Percentiles rank a stretch among this genome's conserved stretches.
These are phyloP conservation scores for Xylocopa sonorina DNA, from an alignment of 1,140 invertebrate species.

Conservation along the genomic window DNA sequence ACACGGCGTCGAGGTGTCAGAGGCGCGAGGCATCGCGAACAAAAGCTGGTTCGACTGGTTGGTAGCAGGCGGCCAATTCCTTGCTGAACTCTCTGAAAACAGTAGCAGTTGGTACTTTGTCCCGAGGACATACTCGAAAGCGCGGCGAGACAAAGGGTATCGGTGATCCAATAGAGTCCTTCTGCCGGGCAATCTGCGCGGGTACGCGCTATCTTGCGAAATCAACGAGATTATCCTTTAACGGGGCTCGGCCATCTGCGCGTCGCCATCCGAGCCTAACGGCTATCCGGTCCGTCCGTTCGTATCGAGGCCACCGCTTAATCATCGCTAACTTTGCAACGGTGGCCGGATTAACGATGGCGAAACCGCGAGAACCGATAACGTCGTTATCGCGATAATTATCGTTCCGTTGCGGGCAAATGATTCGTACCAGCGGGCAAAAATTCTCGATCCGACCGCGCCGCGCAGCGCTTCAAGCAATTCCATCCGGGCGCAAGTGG, in stretches of 20 bases:
- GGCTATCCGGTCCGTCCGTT: not conserved
- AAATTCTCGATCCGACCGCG: constrained; percentile 9
- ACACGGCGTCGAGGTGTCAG: not conserved
- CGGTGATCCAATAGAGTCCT: constrained; percentile 63
- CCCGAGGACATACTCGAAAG: constrained; percentile 50
- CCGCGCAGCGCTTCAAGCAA: constrained; percentile 9
- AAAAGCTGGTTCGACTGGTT: constrained; percentile 5
- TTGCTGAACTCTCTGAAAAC: constrained; percentile 35
- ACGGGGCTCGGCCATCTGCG: constrained; percentile 60
- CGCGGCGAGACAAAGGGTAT: constrained; percentile 57
- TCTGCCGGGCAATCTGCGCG: constrained; percentile 40
- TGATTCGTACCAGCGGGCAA: constrained; percentile 2
- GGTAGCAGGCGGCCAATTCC: not conserved
- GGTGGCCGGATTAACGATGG: constrained; percentile 10
- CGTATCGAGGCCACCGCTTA: not conserved
- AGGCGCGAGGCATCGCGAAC: not conserved
- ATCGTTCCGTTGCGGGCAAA: not conserved
- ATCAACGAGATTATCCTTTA: constrained; percentile 67
- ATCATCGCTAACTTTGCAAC: not conserved
- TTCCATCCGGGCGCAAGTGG: not conserved
- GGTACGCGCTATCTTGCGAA: constrained; percentile 60
- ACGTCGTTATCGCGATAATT: constrained; percentile 17
- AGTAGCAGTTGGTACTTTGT: constrained; percentile 64
- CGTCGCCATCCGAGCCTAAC: constrained; percentile 12
- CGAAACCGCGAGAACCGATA: constrained; percentile 11